Base-by-base conservation (phyloP, 2,888 invertebrate genomes). In the Rhodophaea formosa region DNA sequence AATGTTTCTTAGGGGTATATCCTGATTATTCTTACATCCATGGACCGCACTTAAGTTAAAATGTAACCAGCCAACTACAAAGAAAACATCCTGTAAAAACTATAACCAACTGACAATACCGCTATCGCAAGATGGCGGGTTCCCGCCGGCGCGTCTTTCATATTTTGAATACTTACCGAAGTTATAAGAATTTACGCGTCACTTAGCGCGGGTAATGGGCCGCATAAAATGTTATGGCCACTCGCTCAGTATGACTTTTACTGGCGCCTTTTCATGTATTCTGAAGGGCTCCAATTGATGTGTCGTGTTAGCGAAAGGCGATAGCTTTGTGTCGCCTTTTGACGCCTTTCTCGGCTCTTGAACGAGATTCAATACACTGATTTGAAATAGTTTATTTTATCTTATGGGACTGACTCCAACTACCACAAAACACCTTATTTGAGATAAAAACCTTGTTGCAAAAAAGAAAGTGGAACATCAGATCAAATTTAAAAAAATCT, bases 141-240 rank as follows among this genome's bases (percentile, higher is more conserved):
- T 7, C 15, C 45, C 45, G 45, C 44, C 54, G 32, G 61, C 63
- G 61, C 69, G 69, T 75, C 84, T 80, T 86, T 85, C 86, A 86
- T 86, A 86, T 88, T 90, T 90, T 86, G 88, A 88, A 88, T 89
- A 83, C 84, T 84, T 81, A 80, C 80, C 75, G 79, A 80, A 82
- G 88, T 90, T 91, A 90, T 90, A 90, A 89, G 89, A 91, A 90
- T 90, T 89, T 91, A 91, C 88, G 90, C 79, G 75, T 77, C 89
- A 86, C 85, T 90, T 86, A 84, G 51, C 80, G 66, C 62, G 75
- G 77, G 85, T 88, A 88, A 91, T 87, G 88, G 83, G 62, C 64
- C 75, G 70, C 84, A 85, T 91, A 91, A 91, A 91, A 91, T 87
- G 79, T 88, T 84, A 90, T 82, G 82, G 80, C 84, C 88, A 88